A percentile compares a stretch with the other conserved stretches of the same genome.
phyloP scores from a whole-genome alignment of 2,797 vertebrate genomes.

The Xiphorhynchus erythropygius region DNA sequence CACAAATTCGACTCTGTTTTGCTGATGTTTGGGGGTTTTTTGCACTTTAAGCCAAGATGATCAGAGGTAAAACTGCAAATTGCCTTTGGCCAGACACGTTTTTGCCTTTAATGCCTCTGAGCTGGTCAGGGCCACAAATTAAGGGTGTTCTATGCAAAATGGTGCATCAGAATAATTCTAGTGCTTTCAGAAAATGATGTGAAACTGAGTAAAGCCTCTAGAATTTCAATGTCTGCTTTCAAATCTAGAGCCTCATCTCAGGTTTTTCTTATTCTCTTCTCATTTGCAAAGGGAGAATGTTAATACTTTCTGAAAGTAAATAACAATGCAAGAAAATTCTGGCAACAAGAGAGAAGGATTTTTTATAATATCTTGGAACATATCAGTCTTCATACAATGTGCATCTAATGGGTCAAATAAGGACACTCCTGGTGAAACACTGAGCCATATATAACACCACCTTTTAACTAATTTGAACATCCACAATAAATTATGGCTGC shows the following conservation, averaged over 20 bases:
- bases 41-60: not conserved
- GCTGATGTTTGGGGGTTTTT: not conserved
- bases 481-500: conserved; percentile 43
- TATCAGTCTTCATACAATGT: not conserved
- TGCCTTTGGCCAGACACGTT: not conserved
- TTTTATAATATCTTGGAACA: not conserved
- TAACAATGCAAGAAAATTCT: not conserved
- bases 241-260: not conserved
- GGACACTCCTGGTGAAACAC: conserved; percentile 33
- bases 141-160: not conserved
- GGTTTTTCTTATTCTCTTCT: not conserved
- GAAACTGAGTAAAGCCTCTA: not conserved
- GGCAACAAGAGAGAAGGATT: not conserved
- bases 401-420: conserved; percentile 51
- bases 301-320: not conserved
- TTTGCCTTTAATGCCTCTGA: not conserved
- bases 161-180: not conserved
- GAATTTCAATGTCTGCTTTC: not conserved
- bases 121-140: not conserved
- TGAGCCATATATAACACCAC: conserved; percentile 36
- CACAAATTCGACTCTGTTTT: not conserved
- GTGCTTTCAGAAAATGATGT: not conserved
- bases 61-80: not conserved
- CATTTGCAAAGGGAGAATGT: not conserved
- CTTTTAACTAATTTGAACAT: conserved; percentile 56